A percentile compares a stretch with the other conserved stretches of the same genome.
Evolutionary conservation across 1,140 invertebrate genomes (phyloP).

Genomic region (Holcopasites calliopsidis): DNA sequence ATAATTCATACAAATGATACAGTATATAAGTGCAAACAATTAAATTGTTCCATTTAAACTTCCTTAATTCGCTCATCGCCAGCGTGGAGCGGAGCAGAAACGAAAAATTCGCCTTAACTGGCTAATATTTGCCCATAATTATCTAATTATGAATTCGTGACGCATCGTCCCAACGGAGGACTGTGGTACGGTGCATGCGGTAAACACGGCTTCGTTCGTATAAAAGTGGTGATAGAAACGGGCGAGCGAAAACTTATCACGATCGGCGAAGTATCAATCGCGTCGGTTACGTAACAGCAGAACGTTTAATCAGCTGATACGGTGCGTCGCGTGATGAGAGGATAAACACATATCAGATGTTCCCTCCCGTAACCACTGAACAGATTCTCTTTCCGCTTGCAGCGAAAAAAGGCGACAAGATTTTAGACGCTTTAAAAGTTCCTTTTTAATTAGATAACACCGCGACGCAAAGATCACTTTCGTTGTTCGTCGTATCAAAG

Average conservation of each 20-base stretch:
- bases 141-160: constrained; percentile 11
- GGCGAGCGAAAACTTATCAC: constrained; percentile 34
- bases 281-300: constrained; percentile 41
- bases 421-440: background rate
- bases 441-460: background rate
- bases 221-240: background rate
- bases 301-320: constrained; percentile 51
- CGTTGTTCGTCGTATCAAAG: background rate
- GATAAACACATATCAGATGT: constrained; percentile 49
- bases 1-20: background rate
- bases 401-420: background rate
- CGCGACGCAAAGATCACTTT: background rate
- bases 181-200: background rate
- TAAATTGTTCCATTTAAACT: no score
- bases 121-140: constrained; percentile 2
- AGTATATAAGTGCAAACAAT: no score
- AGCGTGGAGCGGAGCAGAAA: background rate
- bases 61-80: background rate
- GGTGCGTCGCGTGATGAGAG: constrained; percentile 38
- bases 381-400: background rate
- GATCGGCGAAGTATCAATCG: constrained; percentile 39
- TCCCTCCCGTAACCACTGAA: constrained; percentile 23
- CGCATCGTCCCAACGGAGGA: background rate
- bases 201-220: background rate
- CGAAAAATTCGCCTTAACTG: background rate